phyloP scores from a whole-genome alignment of 2,888 invertebrate species.

The Pycnomerus fuliginosus region DNA sequence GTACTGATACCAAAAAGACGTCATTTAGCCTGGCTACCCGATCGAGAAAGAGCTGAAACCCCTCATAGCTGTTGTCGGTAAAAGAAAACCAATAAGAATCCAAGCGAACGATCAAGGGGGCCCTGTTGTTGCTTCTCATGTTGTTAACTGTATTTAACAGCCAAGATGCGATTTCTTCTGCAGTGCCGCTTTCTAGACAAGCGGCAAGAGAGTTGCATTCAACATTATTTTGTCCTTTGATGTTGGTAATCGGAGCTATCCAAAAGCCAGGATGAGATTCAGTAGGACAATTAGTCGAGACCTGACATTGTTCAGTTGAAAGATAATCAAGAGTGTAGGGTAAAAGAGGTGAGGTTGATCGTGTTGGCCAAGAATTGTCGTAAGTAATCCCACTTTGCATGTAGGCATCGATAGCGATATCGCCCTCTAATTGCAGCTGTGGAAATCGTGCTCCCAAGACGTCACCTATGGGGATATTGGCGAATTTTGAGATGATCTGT shows the following conservation, averaged over 20 bases:
- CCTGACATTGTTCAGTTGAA: not conserved
- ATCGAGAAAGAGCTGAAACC: conserved; percentile 46
- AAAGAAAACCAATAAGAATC: conserved; percentile 52
- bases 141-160: conserved; percentile 52
- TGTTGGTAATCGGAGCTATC: conserved; percentile 63
- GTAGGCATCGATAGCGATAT: conserved; percentile 61
- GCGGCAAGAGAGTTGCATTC: conserved; percentile 62
- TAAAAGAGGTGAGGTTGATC: conserved; percentile 50
- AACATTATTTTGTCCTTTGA: conserved; percentile 35
- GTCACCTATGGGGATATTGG: conserved; percentile 42
- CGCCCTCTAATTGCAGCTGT: conserved; percentile 54
- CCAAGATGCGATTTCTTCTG: conserved; percentile 46
- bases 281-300: conserved; percentile 21
- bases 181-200: not conserved
- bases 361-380: conserved; percentile 65
- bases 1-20: conserved; percentile 52
- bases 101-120: conserved; percentile 8
- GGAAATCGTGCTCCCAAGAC: conserved; percentile 47
- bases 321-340: not conserved
- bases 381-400: conserved; percentile 54
- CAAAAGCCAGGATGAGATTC: conserved; percentile 62
- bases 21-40: conserved; percentile 40
- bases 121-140: conserved; percentile 45
- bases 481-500: conserved; percentile 19
- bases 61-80: conserved; percentile 40